phyloP scores from a whole-genome alignment of 1,140 invertebrate species.

The Scylla paramamosain region DNA sequence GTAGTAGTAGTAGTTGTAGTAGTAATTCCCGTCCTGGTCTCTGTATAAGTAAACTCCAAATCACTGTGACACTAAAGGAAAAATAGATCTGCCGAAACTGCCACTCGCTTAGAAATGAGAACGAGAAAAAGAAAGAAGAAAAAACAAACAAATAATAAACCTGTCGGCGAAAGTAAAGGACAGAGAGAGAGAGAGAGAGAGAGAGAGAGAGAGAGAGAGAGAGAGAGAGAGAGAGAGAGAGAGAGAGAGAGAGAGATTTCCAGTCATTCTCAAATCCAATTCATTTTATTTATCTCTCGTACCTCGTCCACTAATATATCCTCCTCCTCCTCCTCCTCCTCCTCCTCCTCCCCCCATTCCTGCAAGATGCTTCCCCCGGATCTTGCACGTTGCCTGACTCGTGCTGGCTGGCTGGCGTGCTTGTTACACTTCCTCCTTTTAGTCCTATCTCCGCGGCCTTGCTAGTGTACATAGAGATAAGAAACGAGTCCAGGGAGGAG shows the following conservation, averaged over 20 bases:
- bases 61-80: neutral
- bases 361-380: neutral
- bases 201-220: slow-evolving; percentile 35
- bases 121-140: neutral
- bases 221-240: slow-evolving; percentile 44
- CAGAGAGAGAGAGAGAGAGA: slow-evolving; percentile 52
- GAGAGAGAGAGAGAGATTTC: neutral
- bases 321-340: neutral
- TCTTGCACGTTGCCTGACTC: neutral
- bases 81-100: neutral
- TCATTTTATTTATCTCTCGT: neutral
- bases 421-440: neutral
- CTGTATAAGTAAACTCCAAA: neutral
- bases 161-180: too few relatives aligned
- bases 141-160: neutral
- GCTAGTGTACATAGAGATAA: neutral
- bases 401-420: neutral
- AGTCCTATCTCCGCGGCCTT: neutral
- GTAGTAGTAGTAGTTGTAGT: neutral
- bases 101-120: neutral
- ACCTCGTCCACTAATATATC: neutral
- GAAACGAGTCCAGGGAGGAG: neutral
- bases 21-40: neutral
- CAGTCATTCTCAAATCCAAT: neutral
- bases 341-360: neutral